Evolutionary conservation across 1,140 invertebrate genomes (phyloP).

Genomic region (Camponotus floridanus): DNA sequence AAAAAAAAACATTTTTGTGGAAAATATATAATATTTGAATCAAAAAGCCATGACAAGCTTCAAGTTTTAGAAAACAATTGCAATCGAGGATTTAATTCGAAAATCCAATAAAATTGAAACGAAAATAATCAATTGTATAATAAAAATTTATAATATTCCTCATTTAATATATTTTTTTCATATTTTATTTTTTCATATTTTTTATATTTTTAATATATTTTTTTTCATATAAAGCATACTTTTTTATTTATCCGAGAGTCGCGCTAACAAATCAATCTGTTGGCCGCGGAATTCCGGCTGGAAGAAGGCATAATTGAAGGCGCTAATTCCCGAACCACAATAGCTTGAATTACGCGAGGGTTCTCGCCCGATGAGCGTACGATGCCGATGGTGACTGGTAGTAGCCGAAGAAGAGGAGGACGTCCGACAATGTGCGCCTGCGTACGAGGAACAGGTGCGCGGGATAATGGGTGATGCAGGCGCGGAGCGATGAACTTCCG

Average conservation of each 20-base stretch:
- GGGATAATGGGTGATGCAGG: conserved; percentile 52
- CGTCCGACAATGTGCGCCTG: not conserved
- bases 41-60: not conserved
- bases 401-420: not conserved
- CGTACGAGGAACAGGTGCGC: conserved; percentile 64
- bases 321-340: conserved; percentile 52
- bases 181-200: too few species aligned
- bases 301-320: conserved; percentile 58
- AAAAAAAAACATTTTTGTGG: not conserved
- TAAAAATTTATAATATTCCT: too few species aligned
- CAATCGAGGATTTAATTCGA: not conserved
- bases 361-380: conserved; percentile 13
- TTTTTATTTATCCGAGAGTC: not conserved
- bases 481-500: conserved; percentile 63
- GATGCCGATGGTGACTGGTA: not conserved
- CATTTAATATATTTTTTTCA: too few species aligned
- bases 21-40: conserved; percentile 1
- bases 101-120: not conserved
- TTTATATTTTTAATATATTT: too few species aligned
- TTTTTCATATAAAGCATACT: too few species aligned
- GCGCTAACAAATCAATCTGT: conserved; percentile 6
- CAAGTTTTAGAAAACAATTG: not conserved
- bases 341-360: conserved; percentile 39
- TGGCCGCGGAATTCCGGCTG: conserved; percentile 35
- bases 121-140: too few species aligned